These are phyloP conservation scores for Brenthis hecate DNA, from an alignment of 2,888 invertebrate species.

Conservation along the genomic window DNA sequence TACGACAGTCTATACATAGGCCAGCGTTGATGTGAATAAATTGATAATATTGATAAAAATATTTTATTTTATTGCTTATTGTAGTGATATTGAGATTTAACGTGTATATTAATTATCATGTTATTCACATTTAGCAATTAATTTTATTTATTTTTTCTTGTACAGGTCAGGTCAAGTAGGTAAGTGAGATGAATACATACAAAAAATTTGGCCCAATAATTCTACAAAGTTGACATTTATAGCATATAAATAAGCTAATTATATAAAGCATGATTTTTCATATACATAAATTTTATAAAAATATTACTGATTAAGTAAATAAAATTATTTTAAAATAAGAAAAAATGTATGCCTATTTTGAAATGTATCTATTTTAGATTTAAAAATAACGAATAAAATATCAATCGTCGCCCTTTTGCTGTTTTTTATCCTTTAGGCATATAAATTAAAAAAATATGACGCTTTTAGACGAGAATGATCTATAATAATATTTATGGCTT, in stretches of 20 bases:
- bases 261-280: conserved; percentile 8
- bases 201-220: too few species aligned
- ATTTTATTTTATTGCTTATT: too few species aligned
- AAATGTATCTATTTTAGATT: too few species aligned
- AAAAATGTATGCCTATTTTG: neutral
- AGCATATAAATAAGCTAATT: neutral
- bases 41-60: too few species aligned
- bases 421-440: neutral
- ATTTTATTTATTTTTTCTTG: too few species aligned
- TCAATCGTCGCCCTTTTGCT: neutral
- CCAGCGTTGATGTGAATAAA: conserved; percentile 1
- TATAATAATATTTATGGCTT: conserved; percentile 29
- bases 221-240: too few species aligned
- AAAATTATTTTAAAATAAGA: neutral
- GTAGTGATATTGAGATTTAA: too few species aligned
- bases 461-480: conserved; percentile 6
- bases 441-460: neutral
- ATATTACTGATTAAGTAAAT: neutral
- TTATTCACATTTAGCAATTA: too few species aligned
- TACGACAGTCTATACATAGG: conserved; percentile 27
- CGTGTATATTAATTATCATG: too few species aligned
- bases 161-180: too few species aligned
- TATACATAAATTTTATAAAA: conserved; percentile 5
- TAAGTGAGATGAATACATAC: too few species aligned
- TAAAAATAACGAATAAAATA: too few species aligned